Conservation (phyloP, 37 sponge, comb jelly and placozoan species). For the Axinella damicornis region DNA sequence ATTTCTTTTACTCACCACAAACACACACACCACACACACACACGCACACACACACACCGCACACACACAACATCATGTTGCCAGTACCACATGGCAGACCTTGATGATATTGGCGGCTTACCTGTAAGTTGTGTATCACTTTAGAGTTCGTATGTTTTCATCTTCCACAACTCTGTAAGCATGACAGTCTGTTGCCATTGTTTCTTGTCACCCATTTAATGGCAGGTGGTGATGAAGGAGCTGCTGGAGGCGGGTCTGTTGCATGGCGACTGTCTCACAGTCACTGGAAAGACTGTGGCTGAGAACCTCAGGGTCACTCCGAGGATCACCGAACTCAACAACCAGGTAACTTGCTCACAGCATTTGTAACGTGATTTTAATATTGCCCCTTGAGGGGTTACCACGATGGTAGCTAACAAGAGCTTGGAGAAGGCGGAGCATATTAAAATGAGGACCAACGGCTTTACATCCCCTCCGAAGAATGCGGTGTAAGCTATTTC, state of each 20-base stretch:
- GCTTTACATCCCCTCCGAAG: no score
- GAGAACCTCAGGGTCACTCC: slow-evolving; percentile 58
- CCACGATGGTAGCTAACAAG: no score
- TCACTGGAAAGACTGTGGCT: slow-evolving; percentile 73
- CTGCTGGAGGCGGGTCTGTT: slow-evolving; percentile 52
- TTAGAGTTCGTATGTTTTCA: no score
- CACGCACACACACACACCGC: neutral
- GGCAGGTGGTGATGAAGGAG: slow-evolving; percentile 77
- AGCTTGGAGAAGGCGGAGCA: no score
- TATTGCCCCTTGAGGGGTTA: neutral
- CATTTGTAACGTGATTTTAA: neutral
- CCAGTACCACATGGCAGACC: slow-evolving; percentile 81
- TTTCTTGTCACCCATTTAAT: no score
- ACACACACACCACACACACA: no score
- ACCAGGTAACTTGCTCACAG: slow-evolving; percentile 2
- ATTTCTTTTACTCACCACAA: neutral
- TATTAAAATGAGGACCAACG: no score
- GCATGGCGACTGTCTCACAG: slow-evolving; percentile 80
- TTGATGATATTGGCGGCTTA: slow-evolving; percentile 73
- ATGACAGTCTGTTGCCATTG: no score
- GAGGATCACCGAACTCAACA: slow-evolving; percentile 33
- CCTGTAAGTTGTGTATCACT: slow-evolving; percentile 42
- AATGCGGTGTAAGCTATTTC: no score
- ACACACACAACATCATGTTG: no score
- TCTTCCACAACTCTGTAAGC: no score